phyloP scores from a whole-genome alignment of 1,140 invertebrate species.

The Phymastichus coffea region DNA sequence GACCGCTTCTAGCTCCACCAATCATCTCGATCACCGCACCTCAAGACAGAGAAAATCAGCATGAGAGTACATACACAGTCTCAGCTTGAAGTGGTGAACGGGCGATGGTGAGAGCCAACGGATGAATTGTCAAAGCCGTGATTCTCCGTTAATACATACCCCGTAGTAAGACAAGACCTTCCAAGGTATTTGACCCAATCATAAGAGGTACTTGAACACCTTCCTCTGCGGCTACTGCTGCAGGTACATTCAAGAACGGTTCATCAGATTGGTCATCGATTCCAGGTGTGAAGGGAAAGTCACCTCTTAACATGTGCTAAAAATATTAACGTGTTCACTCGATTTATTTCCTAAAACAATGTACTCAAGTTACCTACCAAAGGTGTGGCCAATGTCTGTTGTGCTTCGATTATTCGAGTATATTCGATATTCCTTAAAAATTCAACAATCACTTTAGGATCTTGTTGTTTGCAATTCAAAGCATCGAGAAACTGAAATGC shows the following conservation, averaged over 20 bases:
- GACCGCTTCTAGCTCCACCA: too few species aligned
- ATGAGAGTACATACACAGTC: too few species aligned
- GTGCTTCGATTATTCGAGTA: conserved; percentile 24
- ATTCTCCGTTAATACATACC: too few species aligned
- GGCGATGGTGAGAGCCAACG: too few species aligned
- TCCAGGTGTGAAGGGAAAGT: conserved; percentile 33
- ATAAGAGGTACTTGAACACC: conserved; percentile 62
- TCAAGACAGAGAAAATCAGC: too few species aligned
- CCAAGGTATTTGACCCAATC: conserved; percentile 60
- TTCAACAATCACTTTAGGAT: conserved; percentile 36
- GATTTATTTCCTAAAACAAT: too few species aligned
- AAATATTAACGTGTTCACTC: not conserved
- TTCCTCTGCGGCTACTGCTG: conserved; percentile 39
- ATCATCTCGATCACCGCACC: too few species aligned
- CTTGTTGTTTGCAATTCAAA: conserved; percentile 34
- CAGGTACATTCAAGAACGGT: conserved; percentile 49
- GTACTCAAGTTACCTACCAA: too few species aligned
- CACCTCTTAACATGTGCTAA: conserved; percentile 29
- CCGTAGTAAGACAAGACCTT: conserved; percentile 45
- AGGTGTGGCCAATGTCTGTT: conserved; percentile 27
- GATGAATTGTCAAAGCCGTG: too few species aligned
- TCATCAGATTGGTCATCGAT: conserved; percentile 39
- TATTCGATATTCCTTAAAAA: conserved; percentile 37
- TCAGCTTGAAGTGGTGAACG: too few species aligned
- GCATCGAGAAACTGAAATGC: conserved; percentile 46